A percentile compares a stretch with the other conserved stretches of the same genome.
These are phyloP conservation scores for Hirtodrosophila cameraria DNA, from an alignment of 2,888 invertebrate genomes.

Conservation along the genomic window DNA sequence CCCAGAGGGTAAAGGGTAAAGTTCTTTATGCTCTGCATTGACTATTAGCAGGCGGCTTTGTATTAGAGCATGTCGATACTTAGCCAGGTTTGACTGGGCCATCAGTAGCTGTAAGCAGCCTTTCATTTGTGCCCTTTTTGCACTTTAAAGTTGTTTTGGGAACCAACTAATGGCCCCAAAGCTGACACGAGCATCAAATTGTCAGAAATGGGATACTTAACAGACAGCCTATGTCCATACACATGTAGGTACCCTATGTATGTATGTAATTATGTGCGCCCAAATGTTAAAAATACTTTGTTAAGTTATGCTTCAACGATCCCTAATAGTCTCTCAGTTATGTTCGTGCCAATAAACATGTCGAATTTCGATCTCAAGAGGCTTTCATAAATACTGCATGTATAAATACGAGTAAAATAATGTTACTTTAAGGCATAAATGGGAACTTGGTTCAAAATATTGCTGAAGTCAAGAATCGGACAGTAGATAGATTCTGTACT, in stretches of 20 bases:
- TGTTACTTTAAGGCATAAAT: no score
- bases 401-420: no score
- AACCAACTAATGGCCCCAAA: conserved; percentile 17
- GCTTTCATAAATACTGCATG: no score
- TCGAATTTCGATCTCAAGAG: no score
- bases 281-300: neutral
- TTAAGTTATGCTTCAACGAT: neutral
- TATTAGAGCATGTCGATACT: conserved; percentile 47
- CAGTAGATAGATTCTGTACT: no score
- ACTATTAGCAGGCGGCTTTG: conserved; percentile 46
- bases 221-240: neutral
- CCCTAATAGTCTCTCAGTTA: no score
- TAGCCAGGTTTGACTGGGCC: conserved; percentile 9
- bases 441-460: no score
- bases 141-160: conserved; percentile 28
- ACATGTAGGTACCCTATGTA: neutral
- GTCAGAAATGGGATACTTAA: conserved; percentile 4
- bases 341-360: no score
- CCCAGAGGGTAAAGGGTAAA: conserved; percentile 30
- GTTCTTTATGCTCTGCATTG: conserved; percentile 38
- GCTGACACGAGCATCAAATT: conserved; percentile 10
- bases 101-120: conserved; percentile 19
- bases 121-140: conserved; percentile 9
- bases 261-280: conserved; percentile 4
- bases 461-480: no score